These are phyloP conservation scores for Oryzaephilus surinamensis DNA, from an alignment of 1,140 invertebrate genomes.

Conservation along the genomic window DNA sequence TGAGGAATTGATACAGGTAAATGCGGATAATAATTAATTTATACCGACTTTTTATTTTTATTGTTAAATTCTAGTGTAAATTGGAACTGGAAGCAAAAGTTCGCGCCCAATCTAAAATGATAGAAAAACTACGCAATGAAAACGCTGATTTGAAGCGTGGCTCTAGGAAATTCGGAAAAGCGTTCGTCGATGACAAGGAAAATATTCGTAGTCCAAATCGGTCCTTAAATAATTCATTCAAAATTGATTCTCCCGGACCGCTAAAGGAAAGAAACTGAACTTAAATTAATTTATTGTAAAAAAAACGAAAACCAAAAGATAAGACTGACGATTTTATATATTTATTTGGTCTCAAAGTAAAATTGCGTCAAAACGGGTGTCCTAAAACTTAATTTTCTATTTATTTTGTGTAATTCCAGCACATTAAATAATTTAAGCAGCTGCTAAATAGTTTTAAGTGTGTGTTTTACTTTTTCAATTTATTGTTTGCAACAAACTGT, in stretches of 20 bases:
- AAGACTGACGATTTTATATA: background rate
- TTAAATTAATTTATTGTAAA: constrained; percentile 6
- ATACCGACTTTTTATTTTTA: constrained; percentile 1
- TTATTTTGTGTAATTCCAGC: too few species aligned
- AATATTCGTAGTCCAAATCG: constrained; percentile 28
- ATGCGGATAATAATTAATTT: background rate
- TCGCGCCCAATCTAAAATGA: constrained; percentile 17
- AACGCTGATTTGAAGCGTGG: constrained; percentile 14
- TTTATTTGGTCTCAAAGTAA: background rate
- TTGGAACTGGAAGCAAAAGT: constrained; percentile 19
- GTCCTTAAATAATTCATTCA: constrained; percentile 17
- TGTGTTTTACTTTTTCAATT: too few species aligned
- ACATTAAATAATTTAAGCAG: too few species aligned
- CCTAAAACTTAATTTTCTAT: too few species aligned
- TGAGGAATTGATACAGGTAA: constrained; percentile 21
- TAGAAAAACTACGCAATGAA: constrained; percentile 27
- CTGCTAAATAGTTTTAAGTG: too few species aligned
- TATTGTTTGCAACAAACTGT: too few species aligned
- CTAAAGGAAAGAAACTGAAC: constrained; percentile 28
- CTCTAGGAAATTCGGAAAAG: constrained; percentile 19
- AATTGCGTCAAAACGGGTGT: background rate
- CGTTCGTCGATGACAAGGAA: constrained; percentile 28
- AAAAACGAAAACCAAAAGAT: too few species aligned
- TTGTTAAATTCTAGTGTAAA: constrained; percentile 13
- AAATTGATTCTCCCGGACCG: constrained; percentile 24